Base-by-base conservation (phyloP, 2,888 invertebrate genomes). In the Eremobia ochroleuca region DNA sequence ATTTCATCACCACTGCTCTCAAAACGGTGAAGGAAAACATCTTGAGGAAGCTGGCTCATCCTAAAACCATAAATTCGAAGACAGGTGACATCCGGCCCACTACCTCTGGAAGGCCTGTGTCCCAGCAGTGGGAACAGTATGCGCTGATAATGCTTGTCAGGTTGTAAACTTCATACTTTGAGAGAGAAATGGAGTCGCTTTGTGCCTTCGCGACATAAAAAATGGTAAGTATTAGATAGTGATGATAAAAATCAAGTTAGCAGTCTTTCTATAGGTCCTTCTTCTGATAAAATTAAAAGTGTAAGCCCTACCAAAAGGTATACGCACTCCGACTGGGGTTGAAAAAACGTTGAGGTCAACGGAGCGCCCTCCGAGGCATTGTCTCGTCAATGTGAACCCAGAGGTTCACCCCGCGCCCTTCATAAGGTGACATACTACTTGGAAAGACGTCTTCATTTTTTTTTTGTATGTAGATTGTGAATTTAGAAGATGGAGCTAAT, bases 331-430 rank as follows among this genome's bases (percentile, higher is more conserved):
- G 71, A 76, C 85, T 84, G 85, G 90, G 90, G 90, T 90, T 89
- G 89, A 90, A 90, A 92, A 88, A 92, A 90, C 81, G 81, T 80
- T 87, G 87, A 91, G 92, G 92, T 91, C 91, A 87, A 79, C 85
- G 65, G 66, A 81, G 75, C 87, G 92, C 91, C 92, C 92, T 92
- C 91, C 81, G 77, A 59, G 89, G 86, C 90, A 88, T 89, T 91
- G 92, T 91, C 92, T 91, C 83, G 71, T 88, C 91, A 91, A 91
- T 91, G 92, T 92, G 90, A 92, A 88, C 87, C 80, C 66, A 78
- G 73, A 65, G 71, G 77, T 84, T 86, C 85, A 87, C 88, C 91
- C 88, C 82, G 75, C 87, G 90, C 88, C 91, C 90, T 89, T 89
- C 73, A 59, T 66, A 89, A 91, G 91, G 91, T 91, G 91, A 91